Conservation (phyloP, 2,797 vertebrate genomes). For the Acanthopagrus latus region DNA sequence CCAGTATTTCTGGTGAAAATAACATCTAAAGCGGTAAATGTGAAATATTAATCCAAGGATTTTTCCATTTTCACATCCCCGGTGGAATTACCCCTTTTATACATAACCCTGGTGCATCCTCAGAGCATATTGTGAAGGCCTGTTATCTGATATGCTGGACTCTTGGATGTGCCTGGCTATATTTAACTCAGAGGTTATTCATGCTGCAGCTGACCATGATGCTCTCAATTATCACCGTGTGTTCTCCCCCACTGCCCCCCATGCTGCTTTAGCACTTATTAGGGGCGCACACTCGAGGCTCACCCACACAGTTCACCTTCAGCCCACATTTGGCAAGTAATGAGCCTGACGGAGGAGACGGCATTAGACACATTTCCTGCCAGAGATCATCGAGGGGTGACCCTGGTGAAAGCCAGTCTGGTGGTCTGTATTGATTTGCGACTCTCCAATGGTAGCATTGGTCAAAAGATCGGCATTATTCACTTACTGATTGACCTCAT, state of each 20-base stretch:
- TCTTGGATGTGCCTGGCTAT: slow-evolving; percentile 40
- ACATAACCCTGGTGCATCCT: slow-evolving; percentile 1
- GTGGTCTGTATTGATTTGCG: slow-evolving; percentile 41
- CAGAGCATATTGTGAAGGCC: slow-evolving; percentile 5
- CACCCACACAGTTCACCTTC: slow-evolving; percentile 62
- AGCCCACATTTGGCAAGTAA: slow-evolving; percentile 65
- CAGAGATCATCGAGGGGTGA: slow-evolving; percentile 39
- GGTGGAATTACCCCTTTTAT: slow-evolving; percentile 6
- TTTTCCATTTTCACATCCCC: slow-evolving; percentile 7
- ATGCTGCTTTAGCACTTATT: slow-evolving; percentile 69
- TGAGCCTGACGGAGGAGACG: slow-evolving; percentile 64
- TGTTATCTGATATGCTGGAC: slow-evolving; percentile 24
- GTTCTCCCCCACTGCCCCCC: slow-evolving; percentile 40
- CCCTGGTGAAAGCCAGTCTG: slow-evolving; percentile 29
- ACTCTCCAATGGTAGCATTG: slow-evolving; percentile 25
- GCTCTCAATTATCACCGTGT: slow-evolving; percentile 60
- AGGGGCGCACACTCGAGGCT: slow-evolving; percentile 54
- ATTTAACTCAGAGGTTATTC: slow-evolving; percentile 56
- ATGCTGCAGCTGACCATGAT: slow-evolving; percentile 65
- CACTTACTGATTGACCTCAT: slow-evolving; percentile 38
- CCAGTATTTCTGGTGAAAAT: slow-evolving; percentile 5
- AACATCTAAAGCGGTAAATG: slow-evolving; percentile 8
- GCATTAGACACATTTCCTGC: slow-evolving; percentile 35
- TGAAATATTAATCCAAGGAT: slow-evolving; percentile 17
- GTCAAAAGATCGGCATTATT: slow-evolving; percentile 32